These are phyloP conservation scores for Pyralis farinalis DNA, from an alignment of 2,888 invertebrate genomes.

Conservation along the genomic window DNA sequence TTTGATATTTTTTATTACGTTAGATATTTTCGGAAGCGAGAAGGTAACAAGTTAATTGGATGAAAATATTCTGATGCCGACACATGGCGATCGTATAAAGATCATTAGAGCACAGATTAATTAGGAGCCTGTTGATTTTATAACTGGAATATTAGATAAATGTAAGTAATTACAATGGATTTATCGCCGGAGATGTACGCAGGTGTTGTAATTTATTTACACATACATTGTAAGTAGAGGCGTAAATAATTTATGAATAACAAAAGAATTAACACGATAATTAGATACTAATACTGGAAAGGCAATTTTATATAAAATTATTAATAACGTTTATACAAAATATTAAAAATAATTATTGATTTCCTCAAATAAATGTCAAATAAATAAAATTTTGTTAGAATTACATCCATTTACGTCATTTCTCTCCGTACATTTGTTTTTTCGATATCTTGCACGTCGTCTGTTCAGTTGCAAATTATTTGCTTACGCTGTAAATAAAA, in stretches of 20 bases:
- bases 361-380: no score
- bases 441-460: no score
- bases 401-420: no score
- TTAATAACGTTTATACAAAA: no score
- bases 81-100: conserved; percentile 49
- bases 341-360: no score
- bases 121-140: conserved; percentile 47
- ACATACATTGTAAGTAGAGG: conserved; percentile 4
- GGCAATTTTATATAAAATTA: no score
- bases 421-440: no score
- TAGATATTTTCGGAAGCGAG: conserved; percentile 73
- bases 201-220: conserved; percentile 17
- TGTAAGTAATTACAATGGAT: conserved; percentile 22
- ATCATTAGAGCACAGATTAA: conserved; percentile 61
- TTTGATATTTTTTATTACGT: conserved; percentile 50
- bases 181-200: conserved; percentile 14
- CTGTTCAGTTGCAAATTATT: no score
- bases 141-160: conserved; percentile 43
- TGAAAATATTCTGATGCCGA: conserved; percentile 59
- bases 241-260: conserved; percentile 10
- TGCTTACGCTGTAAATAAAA: no score
- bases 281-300: not conserved
- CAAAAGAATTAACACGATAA: conserved; percentile 1
- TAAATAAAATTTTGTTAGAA: no score
- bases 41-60: conserved; percentile 79